Percentiles rank a stretch among this genome's conserved stretches.
Conservation (phyloP, 2,888 invertebrate genomes). For the Cosmia pyralina region DNA sequence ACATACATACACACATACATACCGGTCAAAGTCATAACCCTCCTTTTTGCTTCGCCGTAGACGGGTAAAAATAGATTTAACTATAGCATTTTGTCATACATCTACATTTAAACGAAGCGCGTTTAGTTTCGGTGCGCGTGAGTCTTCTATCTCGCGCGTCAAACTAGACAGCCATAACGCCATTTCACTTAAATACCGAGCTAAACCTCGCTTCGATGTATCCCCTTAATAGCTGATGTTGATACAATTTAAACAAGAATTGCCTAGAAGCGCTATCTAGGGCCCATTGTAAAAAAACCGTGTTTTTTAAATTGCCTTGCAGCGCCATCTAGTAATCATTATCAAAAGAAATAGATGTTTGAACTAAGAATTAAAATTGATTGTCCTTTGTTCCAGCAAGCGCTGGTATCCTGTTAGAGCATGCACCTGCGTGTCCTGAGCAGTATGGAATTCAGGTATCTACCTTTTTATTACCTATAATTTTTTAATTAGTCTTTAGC, state of each 20-base stretch:
- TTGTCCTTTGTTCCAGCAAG: constrained; percentile 86
- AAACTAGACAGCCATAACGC: no score
- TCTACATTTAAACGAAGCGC: no score
- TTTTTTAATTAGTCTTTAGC: neutral
- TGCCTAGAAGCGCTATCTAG: constrained; percentile 3
- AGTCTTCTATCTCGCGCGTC: no score
- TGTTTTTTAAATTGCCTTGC: neutral
- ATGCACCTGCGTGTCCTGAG: constrained; percentile 95
- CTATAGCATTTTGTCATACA: no score
- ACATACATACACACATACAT: no score
- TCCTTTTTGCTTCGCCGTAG: no score
- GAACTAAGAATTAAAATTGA: neutral
- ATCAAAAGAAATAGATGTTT: neutral
- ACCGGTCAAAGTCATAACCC: no score
- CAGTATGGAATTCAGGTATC: constrained; percentile 93
- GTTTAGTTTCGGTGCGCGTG: no score
- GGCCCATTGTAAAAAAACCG: neutral
- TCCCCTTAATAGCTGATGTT: neutral
- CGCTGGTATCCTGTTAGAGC: constrained; percentile 91
- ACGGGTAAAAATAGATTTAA: no score
- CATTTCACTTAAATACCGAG: no score
- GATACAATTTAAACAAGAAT: neutral
- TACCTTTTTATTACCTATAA: constrained; percentile 35
- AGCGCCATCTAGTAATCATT: constrained; percentile 7
- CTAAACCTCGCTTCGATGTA: no score